Base-by-base conservation (phyloP, 2,113 vertebrate species). In the Alaudala cheleensis region DNA sequence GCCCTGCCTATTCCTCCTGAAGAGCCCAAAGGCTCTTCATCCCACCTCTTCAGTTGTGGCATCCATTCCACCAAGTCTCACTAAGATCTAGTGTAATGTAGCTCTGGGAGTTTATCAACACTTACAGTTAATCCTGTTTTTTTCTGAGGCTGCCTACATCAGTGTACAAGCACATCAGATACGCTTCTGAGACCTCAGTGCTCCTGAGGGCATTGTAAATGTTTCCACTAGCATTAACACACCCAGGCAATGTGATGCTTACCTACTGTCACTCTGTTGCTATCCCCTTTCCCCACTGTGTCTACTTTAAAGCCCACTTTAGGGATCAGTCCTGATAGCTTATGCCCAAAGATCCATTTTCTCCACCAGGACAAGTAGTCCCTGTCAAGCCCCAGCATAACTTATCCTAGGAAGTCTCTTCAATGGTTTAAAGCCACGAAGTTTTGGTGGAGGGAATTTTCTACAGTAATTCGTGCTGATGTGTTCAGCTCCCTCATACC, bases 211-310 rank as follows among this genome's bases (percentile, higher is more conserved):
- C 49, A 49, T 9, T 14, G 12, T 53, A 61, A 72, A 26, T 34
- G 2, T 25, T 47, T 29, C n/a, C 12, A 31, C 13, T 51, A 42
- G 9, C 1, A 33, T 18, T 57, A 15, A 26, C 23, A 62, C 8
- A 6, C 10, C 28, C 31, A 24, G 29, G 9, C 1, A 6, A 44
- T 61, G 6, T 5, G 4, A 31, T 37, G 21, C 17, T 81, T 53
- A n/a, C n/a, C 37, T 86, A 14, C 26, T 34, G 31, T 26, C 45
- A 9, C 18, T 6, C n/a, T 76, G 13, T 49, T 53, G 22, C 11
- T 51, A 62, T 31, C 5, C 10, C 8, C 14, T 61, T 81, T 10
- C 11, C 14, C 7, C 17, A n/a, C 0, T 3, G 5, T 47, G 24
- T 57, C 31, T 22, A 25, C 26, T 37, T 82, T 26, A 79, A 64